These are phyloP conservation scores for Lamellibrachia columna DNA, from an alignment of 2,888 invertebrate genomes.

Conservation along the genomic window DNA sequence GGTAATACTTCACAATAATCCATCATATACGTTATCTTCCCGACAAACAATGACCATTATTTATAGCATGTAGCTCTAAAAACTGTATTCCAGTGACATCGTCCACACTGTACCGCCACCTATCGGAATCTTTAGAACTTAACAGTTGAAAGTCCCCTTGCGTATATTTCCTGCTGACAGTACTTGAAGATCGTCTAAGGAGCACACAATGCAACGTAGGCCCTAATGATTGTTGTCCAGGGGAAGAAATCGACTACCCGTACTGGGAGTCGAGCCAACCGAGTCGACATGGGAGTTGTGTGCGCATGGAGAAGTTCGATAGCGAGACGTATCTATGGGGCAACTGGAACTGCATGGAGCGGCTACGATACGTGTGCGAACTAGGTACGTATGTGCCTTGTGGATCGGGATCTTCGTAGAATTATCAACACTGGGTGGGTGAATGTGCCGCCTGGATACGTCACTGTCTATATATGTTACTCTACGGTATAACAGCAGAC, in stretches of 20 bases:
- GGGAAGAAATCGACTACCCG: background rate
- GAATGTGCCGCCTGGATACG: too few relatives aligned
- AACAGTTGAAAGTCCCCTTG: background rate
- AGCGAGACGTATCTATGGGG: constrained; percentile 21
- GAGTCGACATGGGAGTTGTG: constrained; percentile 13
- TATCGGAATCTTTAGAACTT: background rate
- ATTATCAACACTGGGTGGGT: too few relatives aligned
- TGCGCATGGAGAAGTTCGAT: constrained; percentile 22
- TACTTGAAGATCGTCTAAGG: too few relatives aligned
- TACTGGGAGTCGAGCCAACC: constrained; percentile 25
- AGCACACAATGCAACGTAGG: background rate
- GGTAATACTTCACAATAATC: too few relatives aligned
- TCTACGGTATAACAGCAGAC: too few relatives aligned
- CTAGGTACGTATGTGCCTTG: background rate
- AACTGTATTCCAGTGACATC: background rate
- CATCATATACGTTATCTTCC: too few relatives aligned
- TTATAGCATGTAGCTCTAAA: background rate
- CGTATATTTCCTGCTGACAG: background rate
- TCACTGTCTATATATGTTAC: too few relatives aligned
- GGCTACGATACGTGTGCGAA: constrained; percentile 21
- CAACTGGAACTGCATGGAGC: constrained; percentile 21
- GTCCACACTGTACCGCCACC: background rate
- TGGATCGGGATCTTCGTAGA: background rate
- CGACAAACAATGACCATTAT: too few relatives aligned
- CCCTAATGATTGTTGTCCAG: background rate